Base-by-base conservation (phyloP, 2,888 invertebrate genomes). In the Teinopalpus imperialis region DNA sequence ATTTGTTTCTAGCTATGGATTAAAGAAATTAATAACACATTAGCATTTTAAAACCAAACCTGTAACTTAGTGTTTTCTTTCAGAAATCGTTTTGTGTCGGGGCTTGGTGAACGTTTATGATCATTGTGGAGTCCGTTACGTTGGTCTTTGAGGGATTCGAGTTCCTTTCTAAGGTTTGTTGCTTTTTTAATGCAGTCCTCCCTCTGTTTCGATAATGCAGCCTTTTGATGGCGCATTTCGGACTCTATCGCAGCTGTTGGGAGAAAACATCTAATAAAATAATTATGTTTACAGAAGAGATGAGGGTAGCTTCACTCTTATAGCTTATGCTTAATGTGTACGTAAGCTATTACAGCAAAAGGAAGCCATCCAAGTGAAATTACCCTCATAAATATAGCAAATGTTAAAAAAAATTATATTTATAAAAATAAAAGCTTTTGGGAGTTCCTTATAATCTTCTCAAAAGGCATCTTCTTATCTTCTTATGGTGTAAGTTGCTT, bases 31-130 rank as follows among this genome's bases (percentile, higher is more conserved):
- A 46, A 43, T 42, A 52, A 45, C 32, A 49, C 51, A 52, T 49
- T 49, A 53, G 49, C 43, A 51, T 56, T 48, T 41, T 40, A 41
- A 42, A 47, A 49, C 49, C 79, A 90, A 89, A 95, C 96, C 94
- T 96, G 96, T 41, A 96, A 80, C 63, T 94, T 95, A 61, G 94
- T 93, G 77, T 96, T 96, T 77, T 96, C 95, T 69, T 94, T 93
- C 47, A 95, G 89, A 69, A 95, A 94, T 53, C 93, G 91, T 74
- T 93, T 93, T 61, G 94, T 94, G 53, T 95, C 95, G 0, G 94
- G 93, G 49, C 94, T 93, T 21, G 92, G 92, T 3, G 94, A 93
- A 5, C 92, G 88, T 52, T 92, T 91, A 13, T 90, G 83, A 55
- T 93, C 92, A 16, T 92, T 92, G 2, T 93, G 89, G 29, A 96